Conservation (phyloP, 1,140 invertebrate genomes). For the Hylaeus anthracinus region DNA sequence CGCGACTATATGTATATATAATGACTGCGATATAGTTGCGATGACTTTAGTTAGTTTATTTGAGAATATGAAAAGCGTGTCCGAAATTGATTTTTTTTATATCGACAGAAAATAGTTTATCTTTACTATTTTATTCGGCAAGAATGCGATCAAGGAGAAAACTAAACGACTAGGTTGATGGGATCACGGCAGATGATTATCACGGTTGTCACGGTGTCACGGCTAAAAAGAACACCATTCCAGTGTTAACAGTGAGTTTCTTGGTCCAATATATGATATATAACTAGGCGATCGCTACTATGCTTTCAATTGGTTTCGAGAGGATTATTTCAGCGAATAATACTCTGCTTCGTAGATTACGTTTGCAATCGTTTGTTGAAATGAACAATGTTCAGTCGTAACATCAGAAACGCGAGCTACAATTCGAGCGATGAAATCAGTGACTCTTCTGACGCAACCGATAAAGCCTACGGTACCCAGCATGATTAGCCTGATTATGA, state of each 20-base stretch:
- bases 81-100: too few species aligned
- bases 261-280: background rate
- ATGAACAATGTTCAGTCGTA: background rate
- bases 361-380: background rate
- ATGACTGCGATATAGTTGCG: background rate
- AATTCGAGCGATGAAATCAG: conserved; percentile 43
- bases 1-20: background rate
- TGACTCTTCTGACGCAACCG: conserved; percentile 40
- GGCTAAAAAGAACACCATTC: too few species aligned
- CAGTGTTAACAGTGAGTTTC: background rate
- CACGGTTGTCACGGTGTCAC: too few species aligned
- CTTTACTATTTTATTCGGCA: too few species aligned
- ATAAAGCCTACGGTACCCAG: conserved; percentile 26
- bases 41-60: too few species aligned
- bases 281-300: background rate
- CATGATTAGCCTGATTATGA: conserved; percentile 40
- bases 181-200: too few species aligned
- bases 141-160: too few species aligned
- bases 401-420: background rate
- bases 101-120: too few species aligned
- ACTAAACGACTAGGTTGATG: too few species aligned
- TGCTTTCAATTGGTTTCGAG: background rate
- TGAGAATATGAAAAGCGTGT: too few species aligned
- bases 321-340: background rate
- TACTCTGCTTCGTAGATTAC: background rate